phyloP scores from a whole-genome alignment of 2,797 vertebrate species.

The Melanotaenia nigrans region DNA sequence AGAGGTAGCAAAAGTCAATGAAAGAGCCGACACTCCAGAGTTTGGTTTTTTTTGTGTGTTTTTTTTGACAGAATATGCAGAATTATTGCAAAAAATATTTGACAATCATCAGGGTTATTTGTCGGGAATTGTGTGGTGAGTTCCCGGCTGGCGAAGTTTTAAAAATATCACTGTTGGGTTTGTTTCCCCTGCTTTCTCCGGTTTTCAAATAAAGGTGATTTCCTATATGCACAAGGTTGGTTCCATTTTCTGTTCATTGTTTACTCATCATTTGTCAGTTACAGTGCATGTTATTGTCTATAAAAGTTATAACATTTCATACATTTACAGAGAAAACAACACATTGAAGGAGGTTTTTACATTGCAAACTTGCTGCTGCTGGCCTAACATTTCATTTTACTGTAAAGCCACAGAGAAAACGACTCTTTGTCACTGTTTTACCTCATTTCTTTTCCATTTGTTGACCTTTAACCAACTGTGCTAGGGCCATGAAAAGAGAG shows the following conservation, averaged over 20 bases:
- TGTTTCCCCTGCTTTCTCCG: conserved; percentile 68
- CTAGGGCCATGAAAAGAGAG: conserved; percentile 33
- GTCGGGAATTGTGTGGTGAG: conserved; percentile 59
- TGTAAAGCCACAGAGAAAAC: conserved; percentile 31
- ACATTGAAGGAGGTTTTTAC: conserved; percentile 1
- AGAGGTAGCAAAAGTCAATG: conserved; percentile 45
- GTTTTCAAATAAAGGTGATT: conserved; percentile 84
- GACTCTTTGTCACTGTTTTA: conserved; percentile 28
- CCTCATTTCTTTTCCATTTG: conserved; percentile 55
- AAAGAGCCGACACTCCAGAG: conserved; percentile 45
- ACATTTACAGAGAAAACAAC: background rate
- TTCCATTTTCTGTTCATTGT: conserved; percentile 36
- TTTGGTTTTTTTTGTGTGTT: conserved; percentile 33
- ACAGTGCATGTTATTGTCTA: background rate
- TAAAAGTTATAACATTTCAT: conserved; percentile 6
- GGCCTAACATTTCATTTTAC: conserved; percentile 43
- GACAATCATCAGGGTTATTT: conserved; percentile 83
- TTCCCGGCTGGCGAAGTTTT: conserved; percentile 68
- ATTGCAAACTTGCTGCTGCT: conserved; percentile 4
- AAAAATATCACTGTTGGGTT: conserved; percentile 68
- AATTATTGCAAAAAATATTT: conserved; percentile 76
- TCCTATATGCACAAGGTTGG: conserved; percentile 64
- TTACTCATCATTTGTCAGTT: background rate
- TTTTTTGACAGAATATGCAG: conserved; percentile 79
- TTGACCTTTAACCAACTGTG: conserved; percentile 52